Evolutionary conservation across 2,888 invertebrate genomes (phyloP), one percentile per base, ranked within the genome.

Genomic region (Myopa testacea): DNA sequence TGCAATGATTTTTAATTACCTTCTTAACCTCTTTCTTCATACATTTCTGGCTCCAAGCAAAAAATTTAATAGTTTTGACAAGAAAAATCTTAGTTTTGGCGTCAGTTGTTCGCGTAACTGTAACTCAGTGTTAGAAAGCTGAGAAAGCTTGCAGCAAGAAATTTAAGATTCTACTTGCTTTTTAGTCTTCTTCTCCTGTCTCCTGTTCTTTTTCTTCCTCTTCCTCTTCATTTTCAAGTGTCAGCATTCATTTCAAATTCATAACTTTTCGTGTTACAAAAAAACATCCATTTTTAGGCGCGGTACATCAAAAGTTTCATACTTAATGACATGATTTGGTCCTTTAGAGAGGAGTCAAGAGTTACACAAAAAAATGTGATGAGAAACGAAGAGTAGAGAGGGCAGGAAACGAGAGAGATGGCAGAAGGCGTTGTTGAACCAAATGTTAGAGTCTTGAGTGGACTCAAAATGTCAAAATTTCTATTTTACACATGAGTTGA

Each of bases 181-280:
- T 16, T 55, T 14, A 55, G 16, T 16, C 55, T 55, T 55, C 16
- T 55, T 14, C 55, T 58, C n/a, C 4, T 1, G 14, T 3, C 52
- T 10, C 58, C 16, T 4, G 3, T n/a, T n/a, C 58, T 5, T n/a
- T 16, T n/a, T n/a, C 62, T 10, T 10, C 62, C n/a, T 19, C 12
- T 26, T 8, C 62, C 26, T 26, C 19, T 38, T 19, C 67, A 16
- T 55, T 12, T 5, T 65, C n/a, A 70, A 76, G 77, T 65, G 67
- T 45, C 72, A 67, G 71, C n/a, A n/a, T 72, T 72, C 34, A 77
- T 77, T 77, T 72, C 40, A 67, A 52, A 77, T 77, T 77, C 77
- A 77, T 77, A 77, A 77, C 52, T 52, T 71, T 37, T n/a, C 40
- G 52, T 38, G 58, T 52, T 67, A 10, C 38, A 68, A 68, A 55